These are phyloP conservation scores for Oreochromis niloticus DNA, from an alignment of 2,113 vertebrate genomes.

Conservation along the genomic window DNA sequence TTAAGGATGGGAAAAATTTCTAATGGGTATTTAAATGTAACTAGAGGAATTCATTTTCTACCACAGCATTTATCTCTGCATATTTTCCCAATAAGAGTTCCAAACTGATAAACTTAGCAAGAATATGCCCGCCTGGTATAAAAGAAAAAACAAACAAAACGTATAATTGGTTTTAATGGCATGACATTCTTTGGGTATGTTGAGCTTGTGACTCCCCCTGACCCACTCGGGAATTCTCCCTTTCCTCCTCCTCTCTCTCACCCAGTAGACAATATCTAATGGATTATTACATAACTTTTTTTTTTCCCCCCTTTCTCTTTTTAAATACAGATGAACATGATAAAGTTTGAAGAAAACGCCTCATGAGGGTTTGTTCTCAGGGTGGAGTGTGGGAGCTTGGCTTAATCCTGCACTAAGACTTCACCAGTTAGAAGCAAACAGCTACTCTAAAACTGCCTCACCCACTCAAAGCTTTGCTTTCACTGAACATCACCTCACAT, in stretches of 20 bases:
- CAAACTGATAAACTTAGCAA: slow-evolving; percentile 29
- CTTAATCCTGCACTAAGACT: neutral
- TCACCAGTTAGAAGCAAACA: neutral
- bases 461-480: neutral
- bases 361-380: neutral
- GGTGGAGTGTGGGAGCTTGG: neutral
- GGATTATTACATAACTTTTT: neutral
- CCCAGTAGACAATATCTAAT: neutral
- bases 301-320: neutral
- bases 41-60: neutral
- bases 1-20: neutral
- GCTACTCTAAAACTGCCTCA: neutral
- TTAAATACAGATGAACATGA: neutral
- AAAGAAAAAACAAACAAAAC: neutral
- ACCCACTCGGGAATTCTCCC: neutral
- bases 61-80: neutral
- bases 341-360: neutral
- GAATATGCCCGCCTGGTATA: slow-evolving; percentile 14
- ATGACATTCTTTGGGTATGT: slow-evolving; percentile 5
- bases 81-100: slow-evolving; percentile 24
- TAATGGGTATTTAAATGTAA: neutral
- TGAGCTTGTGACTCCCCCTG: slow-evolving; percentile 9
- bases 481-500: neutral
- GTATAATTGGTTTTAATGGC: slow-evolving; percentile 6
- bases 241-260: neutral